These are phyloP conservation scores for Plodia interpunctella DNA, from an alignment of 1,140 invertebrate genomes.

Conservation along the genomic window DNA sequence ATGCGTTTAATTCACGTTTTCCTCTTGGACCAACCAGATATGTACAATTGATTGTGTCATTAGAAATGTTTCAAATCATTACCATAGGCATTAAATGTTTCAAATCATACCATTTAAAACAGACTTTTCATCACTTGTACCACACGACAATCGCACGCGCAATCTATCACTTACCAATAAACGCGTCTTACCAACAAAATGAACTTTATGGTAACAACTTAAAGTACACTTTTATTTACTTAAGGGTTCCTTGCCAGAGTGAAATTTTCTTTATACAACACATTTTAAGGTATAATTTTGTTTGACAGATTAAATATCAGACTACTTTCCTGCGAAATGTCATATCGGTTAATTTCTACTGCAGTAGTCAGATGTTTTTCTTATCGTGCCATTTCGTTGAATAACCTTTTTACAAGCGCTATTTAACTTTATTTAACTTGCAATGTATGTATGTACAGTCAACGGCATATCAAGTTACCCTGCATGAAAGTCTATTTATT, in stretches of 20 bases:
- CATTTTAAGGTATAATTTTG: neutral
- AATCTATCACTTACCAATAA: constrained; percentile 8
- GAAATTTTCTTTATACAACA: neutral
- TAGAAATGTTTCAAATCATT: no score
- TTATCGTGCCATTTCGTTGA: neutral
- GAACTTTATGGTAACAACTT: neutral
- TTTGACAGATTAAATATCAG: neutral
- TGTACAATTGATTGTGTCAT: no score
- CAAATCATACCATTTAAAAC: neutral
- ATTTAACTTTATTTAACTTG: no score
- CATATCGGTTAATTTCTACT: neutral
- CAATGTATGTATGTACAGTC: no score
- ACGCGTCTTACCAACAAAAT: neutral
- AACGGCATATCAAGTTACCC: no score
- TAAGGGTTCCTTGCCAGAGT: neutral
- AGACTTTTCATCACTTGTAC: neutral
- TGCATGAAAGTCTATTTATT: no score
- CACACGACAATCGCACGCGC: neutral
- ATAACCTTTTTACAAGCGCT: neutral
- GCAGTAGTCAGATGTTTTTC: neutral
- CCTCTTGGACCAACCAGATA: no score
- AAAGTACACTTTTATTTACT: neutral
- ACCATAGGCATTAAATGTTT: no score
- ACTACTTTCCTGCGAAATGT: neutral
- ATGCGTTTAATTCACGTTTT: no score